Conservation (phyloP, 2,797 vertebrate genomes). For the Gadopsis bispinosus region DNA sequence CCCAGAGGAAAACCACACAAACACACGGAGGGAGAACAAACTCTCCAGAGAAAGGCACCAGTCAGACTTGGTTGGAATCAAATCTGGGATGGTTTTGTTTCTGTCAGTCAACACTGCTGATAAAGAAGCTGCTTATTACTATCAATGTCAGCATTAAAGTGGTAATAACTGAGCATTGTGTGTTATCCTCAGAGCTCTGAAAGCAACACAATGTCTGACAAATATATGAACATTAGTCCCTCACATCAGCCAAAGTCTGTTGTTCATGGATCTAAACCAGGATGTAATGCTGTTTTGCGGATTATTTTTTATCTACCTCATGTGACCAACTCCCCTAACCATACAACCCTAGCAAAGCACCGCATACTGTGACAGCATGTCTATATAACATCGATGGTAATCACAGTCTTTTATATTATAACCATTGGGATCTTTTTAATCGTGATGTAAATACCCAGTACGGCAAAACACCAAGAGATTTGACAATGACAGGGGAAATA, state of each 20-base stretch:
- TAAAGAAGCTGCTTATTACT: too few relatives aligned
- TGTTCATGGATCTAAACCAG: neutral
- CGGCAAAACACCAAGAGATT: slow-evolving; percentile 41
- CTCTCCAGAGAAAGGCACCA: neutral
- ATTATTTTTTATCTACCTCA: neutral
- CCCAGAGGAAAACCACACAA: slow-evolving; percentile 1
- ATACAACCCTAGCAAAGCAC: too few relatives aligned
- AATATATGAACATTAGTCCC: neutral
- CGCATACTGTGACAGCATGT: neutral
- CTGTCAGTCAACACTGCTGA: too few relatives aligned
- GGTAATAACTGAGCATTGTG: too few relatives aligned
- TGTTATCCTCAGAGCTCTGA: too few relatives aligned
- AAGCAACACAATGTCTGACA: neutral
- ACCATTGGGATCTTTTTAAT: slow-evolving; percentile 15
- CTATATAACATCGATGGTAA: neutral
- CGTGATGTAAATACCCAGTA: slow-evolving; percentile 20
- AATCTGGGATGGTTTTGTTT: too few relatives aligned
- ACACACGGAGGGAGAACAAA: neutral
- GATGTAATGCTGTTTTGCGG: neutral
- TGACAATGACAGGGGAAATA: slow-evolving; percentile 41
- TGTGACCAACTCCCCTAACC: neutral
- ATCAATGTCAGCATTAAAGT: too few relatives aligned
- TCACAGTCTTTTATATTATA: slow-evolving; percentile 11
- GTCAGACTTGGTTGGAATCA: neutral
- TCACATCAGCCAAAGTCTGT: neutral